These are phyloP conservation scores for Myathropa florea DNA, from an alignment of 2,888 invertebrate genomes.

Conservation along the genomic window DNA sequence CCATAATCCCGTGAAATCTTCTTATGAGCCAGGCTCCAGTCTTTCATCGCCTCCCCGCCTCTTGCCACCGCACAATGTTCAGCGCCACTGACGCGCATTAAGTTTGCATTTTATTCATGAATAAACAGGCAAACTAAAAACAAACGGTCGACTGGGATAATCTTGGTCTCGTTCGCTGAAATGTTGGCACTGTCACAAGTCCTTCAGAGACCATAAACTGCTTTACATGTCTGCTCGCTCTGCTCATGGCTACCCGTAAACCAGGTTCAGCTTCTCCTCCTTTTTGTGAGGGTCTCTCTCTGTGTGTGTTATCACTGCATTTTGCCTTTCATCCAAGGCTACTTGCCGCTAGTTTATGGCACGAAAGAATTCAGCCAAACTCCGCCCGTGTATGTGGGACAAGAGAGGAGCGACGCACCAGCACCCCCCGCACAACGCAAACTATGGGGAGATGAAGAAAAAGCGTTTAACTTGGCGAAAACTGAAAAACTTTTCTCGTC, in stretches of 20 bases:
- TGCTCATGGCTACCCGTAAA: conserved; percentile 33
- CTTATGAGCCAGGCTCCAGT: conserved; percentile 31
- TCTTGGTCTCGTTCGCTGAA: conserved; percentile 46
- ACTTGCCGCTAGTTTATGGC: conserved; percentile 65
- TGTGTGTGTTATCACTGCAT: conserved; percentile 54
- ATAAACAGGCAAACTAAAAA: conserved; percentile 52
- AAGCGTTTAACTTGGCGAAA: conserved; percentile 66
- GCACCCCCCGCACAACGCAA: background rate
- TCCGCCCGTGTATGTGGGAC: no score
- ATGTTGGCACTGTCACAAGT: conserved; percentile 69
- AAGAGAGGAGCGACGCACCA: background rate
- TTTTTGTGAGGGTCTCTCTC: background rate
- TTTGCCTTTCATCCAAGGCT: conserved; percentile 64
- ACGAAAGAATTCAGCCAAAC: conserved; percentile 30
- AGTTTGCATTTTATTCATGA: conserved; percentile 68
- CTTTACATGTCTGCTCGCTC: conserved; percentile 63
- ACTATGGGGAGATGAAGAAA: background rate
- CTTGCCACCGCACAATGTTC: conserved; percentile 10
- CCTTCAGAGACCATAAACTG: conserved; percentile 68
- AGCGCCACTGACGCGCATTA: conserved; percentile 12
- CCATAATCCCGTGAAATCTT: conserved; percentile 59
- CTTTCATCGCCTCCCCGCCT: background rate
- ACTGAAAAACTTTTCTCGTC: conserved; percentile 70
- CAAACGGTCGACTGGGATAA: conserved; percentile 33
- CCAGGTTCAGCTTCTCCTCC: conserved; percentile 20